These are phyloP conservation scores for Bos javanicus DNA, from an alignment of 2,113 vertebrate genomes.

Conservation along the genomic window DNA sequence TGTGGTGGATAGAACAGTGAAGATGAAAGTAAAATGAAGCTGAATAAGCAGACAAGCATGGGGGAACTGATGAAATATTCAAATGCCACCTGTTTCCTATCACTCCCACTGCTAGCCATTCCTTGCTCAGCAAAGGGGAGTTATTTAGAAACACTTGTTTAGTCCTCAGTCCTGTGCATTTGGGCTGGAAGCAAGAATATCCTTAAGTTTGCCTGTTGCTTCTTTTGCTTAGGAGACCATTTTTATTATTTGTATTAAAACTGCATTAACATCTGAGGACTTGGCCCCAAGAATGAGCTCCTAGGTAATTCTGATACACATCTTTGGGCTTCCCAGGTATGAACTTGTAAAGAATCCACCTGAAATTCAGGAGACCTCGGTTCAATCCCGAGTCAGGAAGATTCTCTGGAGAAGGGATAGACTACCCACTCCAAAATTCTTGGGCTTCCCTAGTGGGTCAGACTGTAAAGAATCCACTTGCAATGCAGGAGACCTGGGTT, in stretches of 20 bases:
- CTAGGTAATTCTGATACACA: neutral
- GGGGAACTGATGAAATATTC: constrained; percentile 4
- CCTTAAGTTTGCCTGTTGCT: neutral
- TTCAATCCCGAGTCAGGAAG: neutral
- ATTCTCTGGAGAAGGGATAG: neutral
- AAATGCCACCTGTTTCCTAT: neutral
- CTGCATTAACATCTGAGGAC: neutral
- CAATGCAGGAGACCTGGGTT: neutral
- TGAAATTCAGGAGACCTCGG: neutral
- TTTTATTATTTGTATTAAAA: neutral
- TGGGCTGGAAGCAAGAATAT: neutral
- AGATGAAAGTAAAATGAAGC: constrained; percentile 32
- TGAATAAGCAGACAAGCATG: neutral
- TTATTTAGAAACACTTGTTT: neutral
- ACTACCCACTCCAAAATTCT: neutral
- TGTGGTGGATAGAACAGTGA: neutral
- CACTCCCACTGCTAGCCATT: neutral
- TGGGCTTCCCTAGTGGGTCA: neutral
- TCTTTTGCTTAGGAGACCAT: neutral
- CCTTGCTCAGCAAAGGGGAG: neutral
- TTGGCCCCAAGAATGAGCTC: neutral
- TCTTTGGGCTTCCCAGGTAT: neutral
- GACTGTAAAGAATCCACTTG: neutral
- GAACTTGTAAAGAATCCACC: neutral
- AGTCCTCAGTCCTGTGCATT: neutral